Evolutionary conservation across 2,797 vertebrate species (phyloP), one percentile per base, ranked within the genome.

Genomic region (Pangasius krempfi): DNA sequence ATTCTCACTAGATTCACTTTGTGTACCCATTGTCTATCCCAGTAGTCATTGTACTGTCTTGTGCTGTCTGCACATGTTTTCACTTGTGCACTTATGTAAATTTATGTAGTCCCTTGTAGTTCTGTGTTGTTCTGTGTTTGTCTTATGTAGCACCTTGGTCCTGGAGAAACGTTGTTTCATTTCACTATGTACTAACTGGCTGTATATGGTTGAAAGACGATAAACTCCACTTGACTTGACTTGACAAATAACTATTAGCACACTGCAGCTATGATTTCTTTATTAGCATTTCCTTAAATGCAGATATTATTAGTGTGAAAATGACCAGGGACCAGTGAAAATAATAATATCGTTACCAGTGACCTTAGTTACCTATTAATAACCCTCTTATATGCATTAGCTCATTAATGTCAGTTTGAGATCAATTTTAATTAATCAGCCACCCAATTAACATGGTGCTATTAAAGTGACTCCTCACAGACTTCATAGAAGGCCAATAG

Each of bases 311-410:
- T 84, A 62, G 18, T 75, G n/a, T 84, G 37, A 56, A 62, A 62
- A 82, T 62, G 20, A 18, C 33, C 33, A 75, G 60, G 30, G 3
- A 30, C 2, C 47, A 54, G 76, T 62, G 12, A 60, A 82, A 83
- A 75, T 84, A 37, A 84, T 80, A 88, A 75, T 66, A 70, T 12
- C n/a, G n/a, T 88, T 47, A 47, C 64, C 78, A 81, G 18, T 66
- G 47, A 80, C 52, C 12, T 79, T 79, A 78, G 58, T 12, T 66
- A 70, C 50, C 6, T 54, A 20, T 54, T 73, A 73, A 73, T 78
- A 78, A 78, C 50, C 60, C 33, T 52, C 60, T n/a, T 33, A 37
- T 68, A 18, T 68, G 14, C 22, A 40, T 87, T 5, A 78, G 44
- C 58, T 79, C 30, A 80, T 54, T 4, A 14, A 80, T 66, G 47